Evolutionary conservation across 2,888 invertebrate species (phyloP).

Genomic region (Lymantria monacha): DNA sequence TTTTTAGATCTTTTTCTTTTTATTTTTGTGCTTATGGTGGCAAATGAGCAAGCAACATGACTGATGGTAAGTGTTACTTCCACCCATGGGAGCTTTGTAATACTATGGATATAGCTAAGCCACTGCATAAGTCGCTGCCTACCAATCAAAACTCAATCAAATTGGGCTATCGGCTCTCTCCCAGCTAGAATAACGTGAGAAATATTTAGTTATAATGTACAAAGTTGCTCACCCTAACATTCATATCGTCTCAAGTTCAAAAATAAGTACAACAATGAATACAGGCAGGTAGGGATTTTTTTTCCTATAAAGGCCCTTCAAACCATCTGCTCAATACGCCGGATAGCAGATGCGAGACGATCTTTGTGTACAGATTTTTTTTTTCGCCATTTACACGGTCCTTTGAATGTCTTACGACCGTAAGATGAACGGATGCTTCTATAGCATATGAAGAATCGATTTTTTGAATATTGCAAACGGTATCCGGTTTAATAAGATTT

Average conservation of each 20-base stretch:
- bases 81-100: too few relatives aligned
- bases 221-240: conserved; percentile 24
- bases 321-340: conserved; percentile 62
- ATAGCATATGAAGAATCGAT: conserved; percentile 48
- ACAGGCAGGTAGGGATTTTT: conserved; percentile 66
- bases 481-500: conserved; percentile 51
- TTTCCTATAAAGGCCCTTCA: conserved; percentile 43
- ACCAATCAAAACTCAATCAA: too few relatives aligned
- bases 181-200: too few relatives aligned
- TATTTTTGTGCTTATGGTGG: too few relatives aligned
- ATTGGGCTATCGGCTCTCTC: too few relatives aligned
- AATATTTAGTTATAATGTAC: conserved; percentile 12
- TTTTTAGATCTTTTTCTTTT: too few relatives aligned
- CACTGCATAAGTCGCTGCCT: too few relatives aligned
- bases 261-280: conserved; percentile 53
- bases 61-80: too few relatives aligned
- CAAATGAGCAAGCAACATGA: too few relatives aligned
- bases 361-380: conserved; percentile 43
- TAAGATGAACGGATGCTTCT: conserved; percentile 41
- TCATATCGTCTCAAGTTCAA: conserved; percentile 53
- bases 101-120: too few relatives aligned
- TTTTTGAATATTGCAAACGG: conserved; percentile 58
- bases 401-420: conserved; percentile 32
- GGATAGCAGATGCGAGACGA: conserved; percentile 69
- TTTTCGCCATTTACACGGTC: conserved; percentile 44